Conservation (phyloP, 1,140 invertebrate species). For the Musca vetustissima region DNA sequence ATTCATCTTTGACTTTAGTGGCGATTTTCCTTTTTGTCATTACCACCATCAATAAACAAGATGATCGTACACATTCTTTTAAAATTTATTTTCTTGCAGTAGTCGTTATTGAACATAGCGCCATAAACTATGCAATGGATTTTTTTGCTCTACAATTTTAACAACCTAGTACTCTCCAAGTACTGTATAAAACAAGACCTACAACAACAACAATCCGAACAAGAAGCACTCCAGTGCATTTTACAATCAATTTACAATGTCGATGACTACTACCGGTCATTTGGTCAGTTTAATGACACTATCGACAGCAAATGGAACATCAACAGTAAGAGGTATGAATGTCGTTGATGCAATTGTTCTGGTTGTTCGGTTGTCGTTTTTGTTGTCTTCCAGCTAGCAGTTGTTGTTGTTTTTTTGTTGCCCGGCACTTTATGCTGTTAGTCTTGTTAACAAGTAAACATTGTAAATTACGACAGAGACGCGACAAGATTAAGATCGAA, state of each 20-base stretch:
- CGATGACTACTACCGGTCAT: constrained; percentile 15
- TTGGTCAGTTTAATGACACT: constrained; percentile 10
- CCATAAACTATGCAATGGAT: no score
- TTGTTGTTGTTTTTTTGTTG: no score
- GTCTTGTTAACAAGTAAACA: constrained; percentile 16
- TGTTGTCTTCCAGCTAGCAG: background rate
- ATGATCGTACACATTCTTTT: no score
- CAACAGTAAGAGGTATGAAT: background rate
- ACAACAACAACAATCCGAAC: background rate
- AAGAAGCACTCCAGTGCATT: background rate
- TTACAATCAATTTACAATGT: constrained; percentile 18
- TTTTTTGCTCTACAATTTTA: no score
- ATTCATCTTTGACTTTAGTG: no score
- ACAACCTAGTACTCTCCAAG: no score
- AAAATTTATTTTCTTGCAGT: no score
- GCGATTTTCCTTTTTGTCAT: no score
- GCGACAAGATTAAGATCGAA: constrained; percentile 20
- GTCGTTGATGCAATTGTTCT: background rate
- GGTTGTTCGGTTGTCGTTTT: background rate
- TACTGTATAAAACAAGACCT: no score
- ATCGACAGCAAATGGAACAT: background rate
- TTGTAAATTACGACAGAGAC: constrained; percentile 15
- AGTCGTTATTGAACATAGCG: no score
- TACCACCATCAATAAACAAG: no score
- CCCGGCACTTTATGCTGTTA: no score